Conservation (phyloP, 2,888 invertebrate genomes). For the Ariolimax columbianus region DNA sequence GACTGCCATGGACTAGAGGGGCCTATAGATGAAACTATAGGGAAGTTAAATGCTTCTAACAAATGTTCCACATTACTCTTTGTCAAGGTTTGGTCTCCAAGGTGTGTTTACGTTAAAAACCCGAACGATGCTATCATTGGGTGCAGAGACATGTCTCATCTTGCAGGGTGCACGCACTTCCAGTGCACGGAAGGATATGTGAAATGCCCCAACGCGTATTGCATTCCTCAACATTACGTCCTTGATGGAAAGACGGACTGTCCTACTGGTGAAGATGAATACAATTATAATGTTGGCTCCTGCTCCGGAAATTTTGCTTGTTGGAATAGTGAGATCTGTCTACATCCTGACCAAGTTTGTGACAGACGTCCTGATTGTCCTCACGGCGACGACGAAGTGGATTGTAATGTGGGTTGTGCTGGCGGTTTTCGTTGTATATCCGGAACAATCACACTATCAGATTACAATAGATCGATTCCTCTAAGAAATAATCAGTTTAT, state of each 20-base stretch:
- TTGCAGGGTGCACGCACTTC: slow-evolving; percentile 22
- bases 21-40: slow-evolving; percentile 35
- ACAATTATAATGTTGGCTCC: background rate
- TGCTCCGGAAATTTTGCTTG: slow-evolving; percentile 30
- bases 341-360: slow-evolving; percentile 31
- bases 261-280: slow-evolving; percentile 38
- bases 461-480: background rate
- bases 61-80: background rate
- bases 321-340: slow-evolving; percentile 15
- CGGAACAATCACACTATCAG: background rate
- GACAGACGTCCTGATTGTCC: slow-evolving; percentile 25
- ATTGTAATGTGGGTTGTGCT: slow-evolving; percentile 1
- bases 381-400: slow-evolving; percentile 7
- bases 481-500: slow-evolving; percentile 11
- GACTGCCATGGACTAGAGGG: slow-evolving; percentile 40
- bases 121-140: background rate
- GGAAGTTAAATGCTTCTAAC: background rate
- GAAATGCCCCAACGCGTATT: slow-evolving; percentile 36
- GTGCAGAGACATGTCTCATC: slow-evolving; percentile 23
- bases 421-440: slow-evolving; percentile 13
- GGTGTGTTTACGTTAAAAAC: slow-evolving; percentile 36
- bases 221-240: slow-evolving; percentile 28
- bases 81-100: background rate
- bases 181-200: slow-evolving; percentile 35
- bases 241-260: slow-evolving; percentile 25